phyloP scores from a whole-genome alignment of 2,797 vertebrate species.

The Threskiornis aethiopicus region DNA sequence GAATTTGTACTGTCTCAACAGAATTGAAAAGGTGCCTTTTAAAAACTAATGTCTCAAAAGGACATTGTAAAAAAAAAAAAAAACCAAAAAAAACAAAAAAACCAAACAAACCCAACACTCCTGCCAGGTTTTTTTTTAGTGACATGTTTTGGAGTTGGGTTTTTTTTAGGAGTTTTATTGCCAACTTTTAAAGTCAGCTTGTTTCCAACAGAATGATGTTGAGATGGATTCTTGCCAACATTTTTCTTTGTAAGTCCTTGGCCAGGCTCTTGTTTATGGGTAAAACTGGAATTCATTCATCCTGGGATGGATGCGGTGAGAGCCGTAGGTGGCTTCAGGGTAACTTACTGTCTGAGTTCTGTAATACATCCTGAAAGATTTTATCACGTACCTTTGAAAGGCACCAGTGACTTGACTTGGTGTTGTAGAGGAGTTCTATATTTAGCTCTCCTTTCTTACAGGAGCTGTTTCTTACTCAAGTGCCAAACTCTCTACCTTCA shows the following conservation, averaged over 20 bases:
- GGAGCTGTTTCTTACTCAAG: not conserved
- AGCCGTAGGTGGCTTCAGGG: not conserved
- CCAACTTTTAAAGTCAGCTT: not conserved
- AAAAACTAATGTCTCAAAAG: not conserved
- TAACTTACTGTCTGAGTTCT: not conserved
- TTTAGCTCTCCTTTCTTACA: not conserved
- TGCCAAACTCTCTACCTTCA: not conserved
- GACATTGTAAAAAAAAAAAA: not conserved
- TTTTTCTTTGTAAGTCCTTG: constrained; percentile 8
- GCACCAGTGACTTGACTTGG: not conserved
- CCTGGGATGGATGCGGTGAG: not conserved
- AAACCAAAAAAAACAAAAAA: not conserved
- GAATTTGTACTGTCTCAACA: not conserved
- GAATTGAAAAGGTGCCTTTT: constrained; percentile 29
- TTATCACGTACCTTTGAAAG: not conserved
- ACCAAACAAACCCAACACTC: not conserved
- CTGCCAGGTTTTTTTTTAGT: not conserved
- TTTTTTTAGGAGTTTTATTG: not conserved
- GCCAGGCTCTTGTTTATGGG: not conserved
- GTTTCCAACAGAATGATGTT: not conserved
- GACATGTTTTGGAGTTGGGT: not conserved
- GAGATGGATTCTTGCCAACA: not conserved
- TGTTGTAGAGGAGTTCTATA: not conserved
- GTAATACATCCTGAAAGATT: not conserved
- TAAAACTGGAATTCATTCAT: not conserved